phyloP scores from a whole-genome alignment of 92 coral and sea anemone genomes.

The Zoanthus gigantus region DNA sequence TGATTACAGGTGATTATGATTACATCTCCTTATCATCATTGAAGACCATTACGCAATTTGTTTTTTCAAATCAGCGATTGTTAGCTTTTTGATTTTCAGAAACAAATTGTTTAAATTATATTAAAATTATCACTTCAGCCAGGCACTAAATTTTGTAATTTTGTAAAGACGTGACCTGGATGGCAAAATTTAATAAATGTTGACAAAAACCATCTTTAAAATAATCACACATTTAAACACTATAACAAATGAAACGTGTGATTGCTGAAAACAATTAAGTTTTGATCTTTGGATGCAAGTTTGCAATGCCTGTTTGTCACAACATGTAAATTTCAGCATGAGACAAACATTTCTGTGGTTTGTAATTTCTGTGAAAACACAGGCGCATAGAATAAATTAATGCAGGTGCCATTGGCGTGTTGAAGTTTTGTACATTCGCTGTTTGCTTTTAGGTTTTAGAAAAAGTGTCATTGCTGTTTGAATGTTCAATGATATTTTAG shows the following conservation, averaged over 20 bases:
- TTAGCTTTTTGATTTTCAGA: no score
- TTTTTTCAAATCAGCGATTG: no score
- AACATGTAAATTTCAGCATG: constrained; percentile 5
- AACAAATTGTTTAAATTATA: no score
- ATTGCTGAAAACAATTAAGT: constrained; percentile 36
- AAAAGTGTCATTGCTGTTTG: constrained; percentile 20
- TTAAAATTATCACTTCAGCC: background rate
- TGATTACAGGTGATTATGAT: no score
- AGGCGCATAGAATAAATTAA: constrained; percentile 20
- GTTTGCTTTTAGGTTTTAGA: constrained; percentile 31
- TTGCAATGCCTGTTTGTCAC: background rate
- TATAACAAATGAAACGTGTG: constrained; percentile 20
- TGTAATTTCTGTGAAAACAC: constrained; percentile 26
- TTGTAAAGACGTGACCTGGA: constrained; percentile 9
- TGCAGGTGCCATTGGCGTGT: constrained; percentile 19
- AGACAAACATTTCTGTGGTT: constrained; percentile 37
- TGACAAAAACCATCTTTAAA: background rate
- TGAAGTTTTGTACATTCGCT: constrained; percentile 17
- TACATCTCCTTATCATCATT: no score
- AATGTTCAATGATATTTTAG: background rate
- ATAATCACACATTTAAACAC: constrained; percentile 20
- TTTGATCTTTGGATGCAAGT: background rate
- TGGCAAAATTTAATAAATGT: constrained; percentile 13
- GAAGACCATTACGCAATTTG: no score
- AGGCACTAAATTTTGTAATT: constrained; percentile 17